Evolutionary conservation across 2,797 vertebrate genomes (phyloP).

Genomic region (Cyclura pinguis): DNA sequence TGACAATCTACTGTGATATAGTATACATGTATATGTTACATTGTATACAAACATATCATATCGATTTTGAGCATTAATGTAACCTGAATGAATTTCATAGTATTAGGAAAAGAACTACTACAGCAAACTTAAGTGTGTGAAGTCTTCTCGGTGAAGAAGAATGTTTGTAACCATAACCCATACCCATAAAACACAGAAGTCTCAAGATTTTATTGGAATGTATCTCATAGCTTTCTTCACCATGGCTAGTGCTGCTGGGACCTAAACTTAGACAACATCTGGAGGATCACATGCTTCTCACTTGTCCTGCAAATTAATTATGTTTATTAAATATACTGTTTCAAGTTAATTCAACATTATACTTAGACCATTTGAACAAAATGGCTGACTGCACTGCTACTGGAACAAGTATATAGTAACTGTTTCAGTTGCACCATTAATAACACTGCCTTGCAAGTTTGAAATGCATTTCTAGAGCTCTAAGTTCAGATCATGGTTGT

Average conservation of each 20-base stretch:
- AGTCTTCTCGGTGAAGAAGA: neutral
- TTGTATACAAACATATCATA: neutral
- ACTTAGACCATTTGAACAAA: neutral
- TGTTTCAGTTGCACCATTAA: too few species aligned
- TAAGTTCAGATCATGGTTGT: neutral
- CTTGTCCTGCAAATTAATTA: fast-evolving
- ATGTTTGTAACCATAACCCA: too few species aligned
- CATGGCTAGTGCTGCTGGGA: neutral
- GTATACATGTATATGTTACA: neutral
- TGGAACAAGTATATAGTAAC: neutral
- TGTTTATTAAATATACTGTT: neutral
- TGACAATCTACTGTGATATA: neutral
- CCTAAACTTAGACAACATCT: neutral
- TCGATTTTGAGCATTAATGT: neutral
- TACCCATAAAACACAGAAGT: too few species aligned
- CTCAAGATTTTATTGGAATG: neutral
- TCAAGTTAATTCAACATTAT: neutral
- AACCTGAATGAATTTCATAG: neutral
- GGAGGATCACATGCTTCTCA: neutral
- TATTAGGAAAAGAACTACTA: neutral
- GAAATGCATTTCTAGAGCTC: neutral
- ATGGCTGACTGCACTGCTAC: neutral
- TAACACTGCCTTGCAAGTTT: too few species aligned
- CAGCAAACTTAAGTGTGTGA: neutral
- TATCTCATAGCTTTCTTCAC: neutral